Evolutionary conservation across 1,140 invertebrate species (phyloP).

Genomic region (Kradibia gibbosae): DNA sequence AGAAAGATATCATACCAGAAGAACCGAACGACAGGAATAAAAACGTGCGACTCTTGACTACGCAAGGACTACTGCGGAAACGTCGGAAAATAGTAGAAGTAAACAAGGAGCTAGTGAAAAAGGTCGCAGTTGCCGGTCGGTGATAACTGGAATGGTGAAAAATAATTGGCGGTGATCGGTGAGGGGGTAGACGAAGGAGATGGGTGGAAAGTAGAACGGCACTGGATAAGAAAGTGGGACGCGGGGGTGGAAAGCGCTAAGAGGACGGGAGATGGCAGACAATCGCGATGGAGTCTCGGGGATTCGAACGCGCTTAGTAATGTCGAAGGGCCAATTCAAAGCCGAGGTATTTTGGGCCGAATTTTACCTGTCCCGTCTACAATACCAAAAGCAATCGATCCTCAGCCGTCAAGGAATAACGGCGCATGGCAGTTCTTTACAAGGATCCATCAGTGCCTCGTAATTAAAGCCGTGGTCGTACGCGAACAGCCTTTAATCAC

Average conservation of each 20-base stretch:
- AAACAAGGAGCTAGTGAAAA: too few species aligned
- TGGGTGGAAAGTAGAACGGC: too few species aligned
- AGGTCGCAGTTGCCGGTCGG: too few species aligned
- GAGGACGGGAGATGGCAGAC: background rate
- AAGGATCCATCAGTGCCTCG: background rate
- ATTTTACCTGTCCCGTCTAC: background rate
- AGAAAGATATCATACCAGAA: too few species aligned
- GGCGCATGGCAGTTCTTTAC: background rate
- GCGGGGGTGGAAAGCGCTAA: background rate
- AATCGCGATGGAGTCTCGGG: background rate
- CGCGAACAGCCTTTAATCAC: constrained; percentile 19
- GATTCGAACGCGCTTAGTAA: too few species aligned
- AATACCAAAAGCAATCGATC: background rate
- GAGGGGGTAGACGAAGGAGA: too few species aligned
- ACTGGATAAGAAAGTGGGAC: background rate
- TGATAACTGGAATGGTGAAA: too few species aligned
- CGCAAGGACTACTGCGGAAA: too few species aligned
- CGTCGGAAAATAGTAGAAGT: too few species aligned
- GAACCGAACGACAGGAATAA: too few species aligned
- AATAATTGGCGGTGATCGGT: too few species aligned
- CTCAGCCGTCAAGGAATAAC: background rate
- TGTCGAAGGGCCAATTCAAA: background rate
- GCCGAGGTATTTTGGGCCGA: background rate
- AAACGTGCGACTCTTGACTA: too few species aligned
- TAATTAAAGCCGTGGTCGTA: background rate